A percentile compares a stretch with the other conserved stretches of the same genome.
Conservation (phyloP, 2,888 invertebrate genomes). For the Hartigia nigra region DNA sequence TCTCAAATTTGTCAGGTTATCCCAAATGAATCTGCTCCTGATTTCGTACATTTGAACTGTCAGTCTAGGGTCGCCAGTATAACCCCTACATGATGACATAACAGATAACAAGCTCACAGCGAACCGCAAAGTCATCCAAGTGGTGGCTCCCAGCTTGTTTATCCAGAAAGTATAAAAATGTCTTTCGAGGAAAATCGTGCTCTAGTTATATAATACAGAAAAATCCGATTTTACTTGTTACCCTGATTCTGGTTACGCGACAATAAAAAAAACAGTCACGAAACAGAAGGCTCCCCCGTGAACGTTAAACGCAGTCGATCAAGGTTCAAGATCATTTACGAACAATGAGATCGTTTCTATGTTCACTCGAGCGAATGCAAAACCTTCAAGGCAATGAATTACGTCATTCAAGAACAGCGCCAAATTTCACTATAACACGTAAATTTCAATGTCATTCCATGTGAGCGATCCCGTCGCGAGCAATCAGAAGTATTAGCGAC, state of each 20-base stretch:
- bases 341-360: background rate
- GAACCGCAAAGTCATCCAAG: conserved; percentile 35
- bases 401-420: background rate
- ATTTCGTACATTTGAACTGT: too few species aligned
- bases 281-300: background rate
- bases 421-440: background rate
- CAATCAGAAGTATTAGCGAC: background rate
- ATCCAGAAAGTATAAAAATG: background rate
- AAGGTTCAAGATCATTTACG: background rate
- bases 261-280: background rate
- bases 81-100: conserved; percentile 15
- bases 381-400: background rate
- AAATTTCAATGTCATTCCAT: background rate
- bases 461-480: background rate
- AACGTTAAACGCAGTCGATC: background rate
- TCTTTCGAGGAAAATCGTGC: background rate
- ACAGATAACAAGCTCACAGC: conserved; percentile 58
- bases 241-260: background rate
- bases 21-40: background rate
- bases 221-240: background rate
- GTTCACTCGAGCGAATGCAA: background rate
- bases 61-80: background rate
- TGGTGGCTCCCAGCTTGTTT: background rate
- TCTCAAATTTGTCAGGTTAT: background rate
- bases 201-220: background rate